phyloP scores from a whole-genome alignment of 2,113 vertebrate species.

The Calidris pygmaea region DNA sequence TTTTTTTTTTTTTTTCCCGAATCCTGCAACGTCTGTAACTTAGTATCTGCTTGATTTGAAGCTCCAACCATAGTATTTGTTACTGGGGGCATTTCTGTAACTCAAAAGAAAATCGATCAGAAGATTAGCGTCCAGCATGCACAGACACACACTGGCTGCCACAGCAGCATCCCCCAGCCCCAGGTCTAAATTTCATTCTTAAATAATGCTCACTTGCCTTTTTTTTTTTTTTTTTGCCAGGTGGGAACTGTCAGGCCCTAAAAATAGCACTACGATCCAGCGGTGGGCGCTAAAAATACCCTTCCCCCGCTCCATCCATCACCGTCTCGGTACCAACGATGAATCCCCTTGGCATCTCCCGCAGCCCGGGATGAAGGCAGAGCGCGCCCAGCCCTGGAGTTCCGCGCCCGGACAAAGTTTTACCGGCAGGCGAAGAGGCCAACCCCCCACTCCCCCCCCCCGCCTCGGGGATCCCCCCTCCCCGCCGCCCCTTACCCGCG shows the following conservation, averaged over 20 bases:
- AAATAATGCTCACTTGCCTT: neutral
- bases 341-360: neutral
- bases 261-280: slow-evolving; percentile 11
- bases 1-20: neutral
- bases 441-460: neutral
- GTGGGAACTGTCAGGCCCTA: neutral
- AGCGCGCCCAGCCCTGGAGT: neutral
- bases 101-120: neutral
- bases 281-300: slow-evolving; percentile 54
- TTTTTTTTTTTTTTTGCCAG: neutral
- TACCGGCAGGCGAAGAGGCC: neutral
- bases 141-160: neutral
- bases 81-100: neutral
- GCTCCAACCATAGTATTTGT: neutral
- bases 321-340: neutral
- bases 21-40: neutral
- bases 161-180: neutral
- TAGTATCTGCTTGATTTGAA: neutral
- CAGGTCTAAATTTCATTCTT: neutral
- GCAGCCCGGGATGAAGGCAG: neutral
- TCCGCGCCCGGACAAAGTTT: neutral
- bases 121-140: neutral
- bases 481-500: slow-evolving; percentile 47
- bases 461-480: neutral
- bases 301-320: neutral